Percentiles rank a stretch among this genome's conserved stretches.
Conservation (phyloP, 2,113 vertebrate genomes). For the Thalassarche chlororhynchos region DNA sequence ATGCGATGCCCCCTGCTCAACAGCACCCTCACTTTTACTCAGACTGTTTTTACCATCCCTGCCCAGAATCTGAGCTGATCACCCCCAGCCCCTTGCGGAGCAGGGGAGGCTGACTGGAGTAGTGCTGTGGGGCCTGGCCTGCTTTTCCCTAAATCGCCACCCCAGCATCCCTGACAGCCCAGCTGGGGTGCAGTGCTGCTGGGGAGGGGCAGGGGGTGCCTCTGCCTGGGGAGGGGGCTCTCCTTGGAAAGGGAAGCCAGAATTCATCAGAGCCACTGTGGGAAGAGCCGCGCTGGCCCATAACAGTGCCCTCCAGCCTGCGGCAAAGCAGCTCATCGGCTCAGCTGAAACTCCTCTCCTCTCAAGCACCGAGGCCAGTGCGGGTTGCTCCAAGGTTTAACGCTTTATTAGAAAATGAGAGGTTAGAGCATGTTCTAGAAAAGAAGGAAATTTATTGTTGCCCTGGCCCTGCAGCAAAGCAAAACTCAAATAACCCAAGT, state of each 20-base stretch:
- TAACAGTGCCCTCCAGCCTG: neutral
- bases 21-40: neutral
- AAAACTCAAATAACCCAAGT: constrained; percentile 19
- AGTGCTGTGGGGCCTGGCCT: neutral
- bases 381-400: neutral
- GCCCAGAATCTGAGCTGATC: neutral
- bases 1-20: accelerated
- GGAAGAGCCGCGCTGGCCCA: accelerated
- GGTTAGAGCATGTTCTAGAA: constrained; percentile 51
- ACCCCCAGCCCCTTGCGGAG: neutral
- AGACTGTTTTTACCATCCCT: accelerated
- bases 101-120: neutral
- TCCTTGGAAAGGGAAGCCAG: neutral
- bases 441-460: constrained; percentile 35
- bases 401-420: constrained; percentile 54
- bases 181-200: neutral
- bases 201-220: neutral
- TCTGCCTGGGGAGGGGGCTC: neutral
- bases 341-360: neutral
- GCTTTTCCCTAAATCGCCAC: neutral
- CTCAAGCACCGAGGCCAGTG: neutral
- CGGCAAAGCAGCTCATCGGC: neutral
- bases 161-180: neutral
- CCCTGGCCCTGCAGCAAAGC: constrained; percentile 36
- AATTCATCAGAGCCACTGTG: accelerated